These are phyloP conservation scores for Steinernema hermaphroditum DNA, from an alignment of 2,888 invertebrate species.

Conservation along the genomic window DNA sequence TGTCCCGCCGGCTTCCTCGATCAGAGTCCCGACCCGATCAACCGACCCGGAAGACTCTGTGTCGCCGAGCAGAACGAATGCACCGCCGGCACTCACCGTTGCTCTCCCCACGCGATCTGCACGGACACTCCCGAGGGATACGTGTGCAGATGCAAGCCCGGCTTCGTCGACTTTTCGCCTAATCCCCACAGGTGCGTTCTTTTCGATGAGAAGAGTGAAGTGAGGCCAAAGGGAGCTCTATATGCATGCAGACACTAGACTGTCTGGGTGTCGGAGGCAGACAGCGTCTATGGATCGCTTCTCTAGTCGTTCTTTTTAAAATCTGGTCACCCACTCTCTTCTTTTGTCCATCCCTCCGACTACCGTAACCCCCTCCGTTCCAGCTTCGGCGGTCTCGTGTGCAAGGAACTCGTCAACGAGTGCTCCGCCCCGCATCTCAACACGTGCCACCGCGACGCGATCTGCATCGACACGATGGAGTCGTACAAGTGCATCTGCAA, in stretches of 20 bases:
- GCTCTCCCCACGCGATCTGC: slow-evolving; percentile 64
- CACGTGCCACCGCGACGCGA: slow-evolving; percentile 60
- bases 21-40: slow-evolving; percentile 54
- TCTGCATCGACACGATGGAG: slow-evolving; percentile 65
- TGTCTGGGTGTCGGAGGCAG: too few relatives aligned
- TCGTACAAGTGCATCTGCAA: slow-evolving; percentile 55
- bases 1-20: slow-evolving; percentile 62
- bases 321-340: too few relatives aligned
- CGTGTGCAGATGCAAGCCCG: slow-evolving; percentile 65
- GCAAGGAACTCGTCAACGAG: slow-evolving; percentile 62
- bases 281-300: too few relatives aligned
- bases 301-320: too few relatives aligned
- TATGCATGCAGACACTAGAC: too few relatives aligned
- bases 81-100: slow-evolving; percentile 54
- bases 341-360: too few relatives aligned
- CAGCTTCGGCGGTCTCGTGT: slow-evolving; percentile 59
- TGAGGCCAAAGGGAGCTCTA: too few relatives aligned
- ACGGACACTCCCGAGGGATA: slow-evolving; percentile 68
- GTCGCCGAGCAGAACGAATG: slow-evolving; percentile 65
- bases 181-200: slow-evolving; percentile 55
- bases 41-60: slow-evolving; percentile 62
- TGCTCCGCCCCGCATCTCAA: slow-evolving; percentile 59
- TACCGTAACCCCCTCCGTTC: too few relatives aligned
- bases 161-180: slow-evolving; percentile 66
- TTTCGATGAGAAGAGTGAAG: too few relatives aligned